These are phyloP conservation scores for Lacerta bilineata DNA, from an alignment of 2,797 vertebrate species.

Conservation along the genomic window DNA sequence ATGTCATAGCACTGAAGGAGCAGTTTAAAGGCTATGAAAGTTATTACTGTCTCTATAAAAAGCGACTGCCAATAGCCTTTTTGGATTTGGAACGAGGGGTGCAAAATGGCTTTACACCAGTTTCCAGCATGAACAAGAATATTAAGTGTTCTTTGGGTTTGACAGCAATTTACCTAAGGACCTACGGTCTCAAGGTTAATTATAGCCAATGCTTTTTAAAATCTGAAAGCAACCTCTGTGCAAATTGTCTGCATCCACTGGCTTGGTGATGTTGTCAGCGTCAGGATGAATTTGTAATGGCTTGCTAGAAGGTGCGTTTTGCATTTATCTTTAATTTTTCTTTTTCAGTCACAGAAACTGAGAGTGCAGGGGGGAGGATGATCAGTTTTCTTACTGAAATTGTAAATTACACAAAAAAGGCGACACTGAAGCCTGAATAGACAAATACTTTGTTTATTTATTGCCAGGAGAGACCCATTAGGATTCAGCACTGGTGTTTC, in stretches of 20 bases:
- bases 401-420: conserved; percentile 75
- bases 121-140: conserved; percentile 73
- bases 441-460: conserved; percentile 84
- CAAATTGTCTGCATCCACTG: not conserved
- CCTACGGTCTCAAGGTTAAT: conserved; percentile 72
- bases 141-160: conserved; percentile 74
- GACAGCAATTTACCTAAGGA: conserved; percentile 71
- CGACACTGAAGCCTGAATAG: conserved; percentile 77
- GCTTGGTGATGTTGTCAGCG: not conserved
- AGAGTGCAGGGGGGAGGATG: not conserved
- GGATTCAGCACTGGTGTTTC: conserved; percentile 79
- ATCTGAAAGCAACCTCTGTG: conserved; percentile 44
- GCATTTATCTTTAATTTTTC: conserved; percentile 63
- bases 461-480: conserved; percentile 79
- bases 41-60: conserved; percentile 60
- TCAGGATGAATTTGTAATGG: conserved; percentile 29
- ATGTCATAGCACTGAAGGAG: conserved; percentile 61
- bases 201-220: conserved; percentile 63
- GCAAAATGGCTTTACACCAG: conserved; percentile 59
- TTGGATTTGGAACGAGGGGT: conserved; percentile 42
- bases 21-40: conserved; percentile 68
- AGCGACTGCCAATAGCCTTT: conserved; percentile 57
- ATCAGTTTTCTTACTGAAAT: conserved; percentile 76
- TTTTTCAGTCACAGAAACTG: conserved; percentile 54
- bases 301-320: conserved; percentile 75